Evolutionary conservation across 2,113 vertebrate species (phyloP).

Genomic region (Sander vitreus): DNA sequence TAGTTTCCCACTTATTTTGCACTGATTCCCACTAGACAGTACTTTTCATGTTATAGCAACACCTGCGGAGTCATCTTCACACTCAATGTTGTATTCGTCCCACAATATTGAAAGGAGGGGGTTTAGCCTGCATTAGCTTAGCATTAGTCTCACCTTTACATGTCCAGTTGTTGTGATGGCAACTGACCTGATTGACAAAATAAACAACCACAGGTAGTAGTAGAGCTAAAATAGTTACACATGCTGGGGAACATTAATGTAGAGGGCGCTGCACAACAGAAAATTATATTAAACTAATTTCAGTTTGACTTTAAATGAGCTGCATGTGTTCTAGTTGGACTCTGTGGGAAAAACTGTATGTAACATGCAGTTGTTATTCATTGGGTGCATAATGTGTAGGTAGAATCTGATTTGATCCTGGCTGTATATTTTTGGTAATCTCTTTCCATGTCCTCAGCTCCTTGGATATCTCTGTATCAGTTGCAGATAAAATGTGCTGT

Average conservation of each 20-base stretch:
- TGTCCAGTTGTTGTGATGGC: background rate
- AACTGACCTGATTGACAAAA: background rate
- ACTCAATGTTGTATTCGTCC: background rate
- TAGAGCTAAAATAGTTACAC: background rate
- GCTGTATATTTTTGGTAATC: slow-evolving; percentile 59
- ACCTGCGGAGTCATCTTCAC: background rate
- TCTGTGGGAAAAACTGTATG: slow-evolving; percentile 3
- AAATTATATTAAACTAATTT: background rate
- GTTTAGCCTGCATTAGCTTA: background rate
- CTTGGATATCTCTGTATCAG: slow-evolving; percentile 65
- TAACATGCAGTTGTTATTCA: slow-evolving; percentile 11
- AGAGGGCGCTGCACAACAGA: background rate
- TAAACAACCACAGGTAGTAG: background rate
- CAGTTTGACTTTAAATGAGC: slow-evolving; percentile 17
- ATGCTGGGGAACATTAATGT: background rate
- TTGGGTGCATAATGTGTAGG: slow-evolving; percentile 8
- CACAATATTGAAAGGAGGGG: background rate
- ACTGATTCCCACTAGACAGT: too few species aligned
- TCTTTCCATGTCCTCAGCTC: slow-evolving; percentile 48
- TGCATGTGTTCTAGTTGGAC: slow-evolving; percentile 11
- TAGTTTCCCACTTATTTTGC: background rate
- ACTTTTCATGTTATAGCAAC: background rate
- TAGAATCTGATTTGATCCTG: slow-evolving; percentile 48
- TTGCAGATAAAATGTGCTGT: slow-evolving; percentile 71
- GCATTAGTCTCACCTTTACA: background rate